Percentiles rank a stretch among this genome's conserved stretches.
phyloP scores from a whole-genome alignment of 2,888 invertebrate species.

The Sinelater perroti region DNA sequence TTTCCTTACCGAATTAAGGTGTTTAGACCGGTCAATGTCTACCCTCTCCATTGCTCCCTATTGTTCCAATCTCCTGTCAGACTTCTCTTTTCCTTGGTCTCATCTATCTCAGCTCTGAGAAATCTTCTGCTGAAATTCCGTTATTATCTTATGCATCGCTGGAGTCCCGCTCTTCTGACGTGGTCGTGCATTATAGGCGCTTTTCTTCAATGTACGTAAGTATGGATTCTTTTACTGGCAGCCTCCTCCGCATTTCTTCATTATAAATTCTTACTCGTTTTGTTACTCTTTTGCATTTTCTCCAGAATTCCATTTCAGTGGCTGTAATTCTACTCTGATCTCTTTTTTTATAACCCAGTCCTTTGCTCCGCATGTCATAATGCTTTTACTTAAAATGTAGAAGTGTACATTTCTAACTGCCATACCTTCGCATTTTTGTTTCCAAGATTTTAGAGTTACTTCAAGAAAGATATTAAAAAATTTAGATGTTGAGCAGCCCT shows the following conservation, averaged over 20 bases:
- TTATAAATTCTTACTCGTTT: conserved; percentile 12
- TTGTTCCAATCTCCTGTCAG: too few relatives aligned
- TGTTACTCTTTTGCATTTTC: conserved; percentile 9
- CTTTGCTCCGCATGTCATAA: conserved; percentile 9
- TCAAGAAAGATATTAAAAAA: neutral
- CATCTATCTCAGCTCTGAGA: too few relatives aligned
- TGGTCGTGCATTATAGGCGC: conserved; percentile 15
- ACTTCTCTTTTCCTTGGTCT: too few relatives aligned
- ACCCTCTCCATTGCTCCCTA: too few relatives aligned
- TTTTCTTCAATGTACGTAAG: conserved; percentile 14
- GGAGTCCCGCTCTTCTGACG: too few relatives aligned
- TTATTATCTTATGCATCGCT: too few relatives aligned
- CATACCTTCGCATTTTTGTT: neutral
- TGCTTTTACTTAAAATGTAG: neutral
- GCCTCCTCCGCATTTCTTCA: conserved; percentile 12
- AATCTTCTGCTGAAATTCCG: too few relatives aligned
- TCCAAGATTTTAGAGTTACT: neutral
- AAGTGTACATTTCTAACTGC: neutral
- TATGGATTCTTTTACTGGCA: conserved; percentile 11
- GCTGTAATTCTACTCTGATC: too few relatives aligned
- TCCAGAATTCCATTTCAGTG: conserved; percentile 15
- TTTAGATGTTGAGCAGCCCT: conserved; percentile 2
- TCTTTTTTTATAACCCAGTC: conserved; percentile 1
- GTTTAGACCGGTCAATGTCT: too few relatives aligned
- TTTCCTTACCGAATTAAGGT: too few relatives aligned